Percentiles rank a stretch among this genome's conserved stretches.
phyloP scores from a whole-genome alignment of 2,797 vertebrate genomes.

The Anguilla megastoma region DNA sequence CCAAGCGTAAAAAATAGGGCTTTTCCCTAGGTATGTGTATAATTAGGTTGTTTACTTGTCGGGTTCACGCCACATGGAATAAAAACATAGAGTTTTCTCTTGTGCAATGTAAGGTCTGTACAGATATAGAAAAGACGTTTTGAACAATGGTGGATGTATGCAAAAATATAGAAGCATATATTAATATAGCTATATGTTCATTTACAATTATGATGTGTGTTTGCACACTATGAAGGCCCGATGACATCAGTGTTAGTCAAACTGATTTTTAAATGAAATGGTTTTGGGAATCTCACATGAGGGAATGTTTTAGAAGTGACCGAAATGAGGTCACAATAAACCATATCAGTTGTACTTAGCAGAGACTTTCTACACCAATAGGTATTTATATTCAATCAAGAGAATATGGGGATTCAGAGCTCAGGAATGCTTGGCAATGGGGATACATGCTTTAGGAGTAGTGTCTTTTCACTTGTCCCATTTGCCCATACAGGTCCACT shows the following conservation, averaged over 20 bases:
- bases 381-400: background rate
- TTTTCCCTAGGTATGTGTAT: background rate
- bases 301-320: background rate
- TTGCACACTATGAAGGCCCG: background rate
- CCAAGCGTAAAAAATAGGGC: background rate
- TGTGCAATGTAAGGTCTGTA: background rate
- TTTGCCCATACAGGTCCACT: background rate
- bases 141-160: background rate
- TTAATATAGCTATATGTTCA: background rate
- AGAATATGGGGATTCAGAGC: background rate
- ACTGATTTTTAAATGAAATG: background rate
- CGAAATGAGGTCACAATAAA: background rate
- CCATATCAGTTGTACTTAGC: background rate
- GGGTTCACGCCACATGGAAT: background rate
- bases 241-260: background rate
- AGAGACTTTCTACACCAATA: background rate
- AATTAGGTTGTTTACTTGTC: background rate
- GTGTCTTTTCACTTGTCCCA: background rate
- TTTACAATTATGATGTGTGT: background rate
- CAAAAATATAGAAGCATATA: background rate
- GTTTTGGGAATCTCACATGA: background rate
- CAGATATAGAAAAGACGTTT: background rate
- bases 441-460: background rate
- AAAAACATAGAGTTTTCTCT: background rate
- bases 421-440: background rate